These are phyloP conservation scores for Limnephilus marmoratus DNA, from an alignment of 2,888 invertebrate genomes.

Conservation along the genomic window DNA sequence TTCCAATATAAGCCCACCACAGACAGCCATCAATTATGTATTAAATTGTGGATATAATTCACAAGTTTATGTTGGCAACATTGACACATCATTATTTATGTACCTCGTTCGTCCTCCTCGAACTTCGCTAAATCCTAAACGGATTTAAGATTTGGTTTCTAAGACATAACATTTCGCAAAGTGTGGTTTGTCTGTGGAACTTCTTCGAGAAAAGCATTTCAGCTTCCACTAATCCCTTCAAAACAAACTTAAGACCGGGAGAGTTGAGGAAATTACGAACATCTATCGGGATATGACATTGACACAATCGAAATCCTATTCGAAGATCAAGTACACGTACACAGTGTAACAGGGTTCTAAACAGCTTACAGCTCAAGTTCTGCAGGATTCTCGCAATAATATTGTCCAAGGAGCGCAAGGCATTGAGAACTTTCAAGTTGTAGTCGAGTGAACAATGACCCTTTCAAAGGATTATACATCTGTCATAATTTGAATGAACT, in stretches of 20 bases:
- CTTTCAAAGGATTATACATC: conserved; percentile 53
- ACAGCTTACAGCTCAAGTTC: not conserved
- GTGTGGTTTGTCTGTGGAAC: not conserved
- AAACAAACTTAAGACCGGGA: conserved; percentile 31
- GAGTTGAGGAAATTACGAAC: conserved; percentile 40
- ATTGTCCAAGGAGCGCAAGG: conserved; percentile 26
- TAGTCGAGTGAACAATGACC: conserved; percentile 48
- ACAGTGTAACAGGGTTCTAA: not conserved
- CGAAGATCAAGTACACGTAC: not conserved
- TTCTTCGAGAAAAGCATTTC: not conserved
- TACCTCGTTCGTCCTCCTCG: not conserved
- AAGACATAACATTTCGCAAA: conserved; percentile 5
- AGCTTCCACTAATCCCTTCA: not conserved
- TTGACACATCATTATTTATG: not conserved
- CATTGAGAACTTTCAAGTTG: conserved; percentile 46
- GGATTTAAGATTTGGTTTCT: not conserved
- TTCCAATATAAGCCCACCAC: not conserved
- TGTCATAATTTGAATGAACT: conserved; percentile 48
- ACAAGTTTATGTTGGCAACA: not conserved
- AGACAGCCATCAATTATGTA: not conserved
- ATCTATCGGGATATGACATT: conserved; percentile 32
- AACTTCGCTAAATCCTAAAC: conserved; percentile 5
- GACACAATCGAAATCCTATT: conserved; percentile 25
- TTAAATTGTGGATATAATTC: not conserved
- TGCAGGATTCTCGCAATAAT: conserved; percentile 23